Conservation (phyloP, 2,888 invertebrate species). For the Pristionchus entomophagus region DNA sequence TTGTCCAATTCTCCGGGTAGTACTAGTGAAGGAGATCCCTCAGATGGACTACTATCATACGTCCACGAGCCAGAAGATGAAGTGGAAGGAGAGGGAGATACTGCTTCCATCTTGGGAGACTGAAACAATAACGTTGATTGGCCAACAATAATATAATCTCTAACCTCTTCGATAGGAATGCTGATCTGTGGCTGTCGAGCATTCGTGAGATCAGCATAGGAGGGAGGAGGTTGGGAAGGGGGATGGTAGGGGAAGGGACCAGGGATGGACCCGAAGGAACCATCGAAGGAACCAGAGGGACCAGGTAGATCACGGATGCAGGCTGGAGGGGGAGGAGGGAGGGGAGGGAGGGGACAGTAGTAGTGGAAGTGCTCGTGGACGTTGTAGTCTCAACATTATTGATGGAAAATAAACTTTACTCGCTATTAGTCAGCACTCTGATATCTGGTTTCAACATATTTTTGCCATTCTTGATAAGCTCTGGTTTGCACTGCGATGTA, state of each 20-base stretch:
- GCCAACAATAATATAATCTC: neutral
- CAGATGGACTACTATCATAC: neutral
- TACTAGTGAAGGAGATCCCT: neutral
- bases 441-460: too few species aligned
- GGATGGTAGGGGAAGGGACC: neutral
- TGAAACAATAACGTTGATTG: neutral
- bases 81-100: slow-evolving; percentile 25
- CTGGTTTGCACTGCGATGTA: neutral
- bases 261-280: neutral
- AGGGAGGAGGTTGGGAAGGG: neutral
- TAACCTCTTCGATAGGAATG: neutral
- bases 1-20: slow-evolving; percentile 29
- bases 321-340: slow-evolving; percentile 24
- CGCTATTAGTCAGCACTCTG: too few species aligned
- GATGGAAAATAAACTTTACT: too few species aligned
- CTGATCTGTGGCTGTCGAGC: neutral
- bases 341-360: slow-evolving; percentile 18
- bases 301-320: slow-evolving; percentile 11
- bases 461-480: neutral
- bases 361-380: slow-evolving; percentile 30
- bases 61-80: neutral
- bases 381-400: slow-evolving; percentile 4
- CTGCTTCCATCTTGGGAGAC: neutral
- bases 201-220: slow-evolving; percentile 3
- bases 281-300: neutral